These are phyloP conservation scores for Strongylocentrotus purpuratus DNA, from an alignment of 35 echinoderm and acorn worm species.

Conservation along the genomic window DNA sequence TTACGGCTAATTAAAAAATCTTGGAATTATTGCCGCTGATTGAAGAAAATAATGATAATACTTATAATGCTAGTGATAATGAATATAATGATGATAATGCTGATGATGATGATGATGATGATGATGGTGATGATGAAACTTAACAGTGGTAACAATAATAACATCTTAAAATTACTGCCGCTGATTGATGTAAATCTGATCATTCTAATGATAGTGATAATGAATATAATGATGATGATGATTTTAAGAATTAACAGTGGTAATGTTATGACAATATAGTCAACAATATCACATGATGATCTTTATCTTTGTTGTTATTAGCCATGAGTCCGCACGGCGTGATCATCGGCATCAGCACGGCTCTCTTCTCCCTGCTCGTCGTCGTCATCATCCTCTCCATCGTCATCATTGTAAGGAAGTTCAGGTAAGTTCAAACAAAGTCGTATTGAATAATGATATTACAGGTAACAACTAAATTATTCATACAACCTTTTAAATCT, in stretches of 20 bases:
- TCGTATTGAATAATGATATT: not conserved
- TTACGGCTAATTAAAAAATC: too few relatives aligned
- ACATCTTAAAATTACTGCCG: not conserved
- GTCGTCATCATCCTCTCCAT: slow-evolving; percentile 50
- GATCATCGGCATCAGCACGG: slow-evolving; percentile 56
- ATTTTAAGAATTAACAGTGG: not conserved
- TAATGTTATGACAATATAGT: too few relatives aligned
- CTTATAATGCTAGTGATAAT: not conserved
- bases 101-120: not conserved
- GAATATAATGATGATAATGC: not conserved
- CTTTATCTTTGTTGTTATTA: not conserved
- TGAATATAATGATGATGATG: not conserved
- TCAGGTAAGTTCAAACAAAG: slow-evolving; percentile 46
- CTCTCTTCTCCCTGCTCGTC: slow-evolving; percentile 51
- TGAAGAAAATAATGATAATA: not conserved
- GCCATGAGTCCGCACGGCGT: slow-evolving; percentile 42
- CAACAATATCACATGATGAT: too few relatives aligned
- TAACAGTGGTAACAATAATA: not conserved
- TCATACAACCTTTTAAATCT: not conserved
- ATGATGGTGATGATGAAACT: not conserved
- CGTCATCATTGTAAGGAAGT: slow-evolving; percentile 52
- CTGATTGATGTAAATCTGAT: not conserved
- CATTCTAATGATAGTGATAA: not conserved
- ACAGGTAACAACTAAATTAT: too few relatives aligned
- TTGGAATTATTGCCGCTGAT: too few relatives aligned